phyloP scores from a whole-genome alignment of 2,113 vertebrate genomes.

The human (Homo sapiens) region DNA sequence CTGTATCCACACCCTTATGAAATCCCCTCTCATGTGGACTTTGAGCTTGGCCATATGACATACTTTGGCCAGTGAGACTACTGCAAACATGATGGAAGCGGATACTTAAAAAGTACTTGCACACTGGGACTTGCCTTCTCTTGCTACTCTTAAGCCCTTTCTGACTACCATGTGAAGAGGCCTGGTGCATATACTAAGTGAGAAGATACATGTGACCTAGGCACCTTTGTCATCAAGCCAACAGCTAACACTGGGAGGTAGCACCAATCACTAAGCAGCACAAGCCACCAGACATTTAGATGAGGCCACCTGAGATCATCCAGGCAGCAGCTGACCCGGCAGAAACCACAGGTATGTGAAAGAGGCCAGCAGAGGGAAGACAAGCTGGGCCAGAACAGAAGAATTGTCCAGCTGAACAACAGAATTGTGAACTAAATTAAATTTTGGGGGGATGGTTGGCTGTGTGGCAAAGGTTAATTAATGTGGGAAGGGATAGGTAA shows the following conservation, averaged over 20 bases:
- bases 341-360: not conserved
- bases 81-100: not conserved
- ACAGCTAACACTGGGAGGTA: not conserved
- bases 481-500: not conserved
- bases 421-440: not conserved
- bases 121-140: not conserved
- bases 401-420: not conserved
- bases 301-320: not conserved
- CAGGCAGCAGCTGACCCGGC: not conserved
- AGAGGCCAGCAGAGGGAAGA: not conserved
- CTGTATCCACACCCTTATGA: not conserved
- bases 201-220: not conserved
- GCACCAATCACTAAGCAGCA: not conserved
- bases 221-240: not conserved
- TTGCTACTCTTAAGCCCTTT: not conserved
- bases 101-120: not conserved
- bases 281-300: not conserved
- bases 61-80: not conserved
- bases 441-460: not conserved
- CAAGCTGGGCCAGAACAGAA: not conserved
- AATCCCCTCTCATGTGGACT: fast-evolving
- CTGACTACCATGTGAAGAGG: not conserved
- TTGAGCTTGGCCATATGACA: not conserved
- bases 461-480: not conserved
- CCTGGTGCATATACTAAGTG: not conserved